phyloP scores from a whole-genome alignment of 2,888 invertebrate genomes.

The Chrysomela aeneicollis region DNA sequence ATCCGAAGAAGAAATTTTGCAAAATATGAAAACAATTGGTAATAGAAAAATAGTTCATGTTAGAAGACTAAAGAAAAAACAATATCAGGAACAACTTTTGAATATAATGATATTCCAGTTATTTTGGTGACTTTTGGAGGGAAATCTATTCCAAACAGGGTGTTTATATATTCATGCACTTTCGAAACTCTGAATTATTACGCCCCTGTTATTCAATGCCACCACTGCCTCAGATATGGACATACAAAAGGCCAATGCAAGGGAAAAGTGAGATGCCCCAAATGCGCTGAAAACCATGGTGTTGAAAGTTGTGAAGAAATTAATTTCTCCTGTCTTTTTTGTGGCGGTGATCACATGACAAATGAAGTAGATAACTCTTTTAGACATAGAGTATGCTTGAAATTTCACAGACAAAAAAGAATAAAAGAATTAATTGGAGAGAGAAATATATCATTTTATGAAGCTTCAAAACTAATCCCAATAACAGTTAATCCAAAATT shows the following conservation, averaged over 20 bases:
- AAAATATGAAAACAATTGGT: neutral
- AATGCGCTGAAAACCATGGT: conserved; percentile 10
- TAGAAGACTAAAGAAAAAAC: neutral
- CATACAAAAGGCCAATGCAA: conserved; percentile 4
- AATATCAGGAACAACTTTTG: neutral
- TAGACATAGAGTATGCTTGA: neutral
- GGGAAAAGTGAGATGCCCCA: conserved; percentile 5
- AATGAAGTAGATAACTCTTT: conserved; percentile 8
- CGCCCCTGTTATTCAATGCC: conserved; percentile 4
- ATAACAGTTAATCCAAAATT: neutral
- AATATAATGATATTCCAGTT: neutral
- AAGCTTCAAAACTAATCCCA: conserved; percentile 1
- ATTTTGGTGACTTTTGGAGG: neutral
- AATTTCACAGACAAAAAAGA: neutral
- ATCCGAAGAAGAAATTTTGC: neutral
- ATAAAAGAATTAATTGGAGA: conserved; percentile 6
- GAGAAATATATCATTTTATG: conserved; percentile 1
- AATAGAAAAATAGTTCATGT: neutral
- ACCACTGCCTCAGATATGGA: neutral
- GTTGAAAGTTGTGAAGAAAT: neutral
- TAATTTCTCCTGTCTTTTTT: neutral
- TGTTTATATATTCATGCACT: neutral
- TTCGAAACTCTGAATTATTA: conserved; percentile 8
- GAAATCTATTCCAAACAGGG: neutral
- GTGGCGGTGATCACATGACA: neutral